Conservation (phyloP, 2,888 invertebrate genomes). For the Lochmaea crataegi region DNA sequence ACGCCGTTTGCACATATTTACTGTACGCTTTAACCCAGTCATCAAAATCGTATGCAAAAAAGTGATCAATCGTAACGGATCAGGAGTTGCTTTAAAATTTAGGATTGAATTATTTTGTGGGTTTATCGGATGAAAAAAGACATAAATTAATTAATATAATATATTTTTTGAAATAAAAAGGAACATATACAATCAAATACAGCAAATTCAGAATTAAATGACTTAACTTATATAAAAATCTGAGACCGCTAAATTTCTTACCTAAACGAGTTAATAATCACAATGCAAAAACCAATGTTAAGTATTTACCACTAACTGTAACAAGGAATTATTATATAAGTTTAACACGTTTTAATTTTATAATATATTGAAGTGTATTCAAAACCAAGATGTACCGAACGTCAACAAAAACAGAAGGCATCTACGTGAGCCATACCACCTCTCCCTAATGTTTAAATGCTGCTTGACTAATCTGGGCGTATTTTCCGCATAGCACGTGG, state of each 20-base stretch:
- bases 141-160: background rate
- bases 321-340: background rate
- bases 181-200: conserved; percentile 6
- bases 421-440: too few relatives aligned
- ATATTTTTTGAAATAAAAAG: conserved; percentile 6
- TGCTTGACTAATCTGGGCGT: too few relatives aligned
- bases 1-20: too few relatives aligned
- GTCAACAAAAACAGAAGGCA: too few relatives aligned
- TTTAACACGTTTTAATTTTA: background rate
- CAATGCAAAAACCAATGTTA: background rate
- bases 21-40: too few relatives aligned
- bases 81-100: too few relatives aligned
- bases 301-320: background rate
- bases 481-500: too few relatives aligned
- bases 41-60: too few relatives aligned
- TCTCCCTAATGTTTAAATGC: too few relatives aligned
- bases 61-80: too few relatives aligned
- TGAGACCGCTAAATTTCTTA: background rate
- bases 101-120: background rate
- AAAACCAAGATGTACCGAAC: too few relatives aligned
- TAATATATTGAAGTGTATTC: too few relatives aligned
- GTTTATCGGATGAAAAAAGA: background rate
- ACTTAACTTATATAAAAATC: background rate
- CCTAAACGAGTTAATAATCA: background rate
- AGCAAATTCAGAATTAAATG: background rate